Evolutionary conservation across 2,797 vertebrate genomes (phyloP), one percentile per base, ranked within the genome.

Genomic region (Anniella stebbinsi): DNA sequence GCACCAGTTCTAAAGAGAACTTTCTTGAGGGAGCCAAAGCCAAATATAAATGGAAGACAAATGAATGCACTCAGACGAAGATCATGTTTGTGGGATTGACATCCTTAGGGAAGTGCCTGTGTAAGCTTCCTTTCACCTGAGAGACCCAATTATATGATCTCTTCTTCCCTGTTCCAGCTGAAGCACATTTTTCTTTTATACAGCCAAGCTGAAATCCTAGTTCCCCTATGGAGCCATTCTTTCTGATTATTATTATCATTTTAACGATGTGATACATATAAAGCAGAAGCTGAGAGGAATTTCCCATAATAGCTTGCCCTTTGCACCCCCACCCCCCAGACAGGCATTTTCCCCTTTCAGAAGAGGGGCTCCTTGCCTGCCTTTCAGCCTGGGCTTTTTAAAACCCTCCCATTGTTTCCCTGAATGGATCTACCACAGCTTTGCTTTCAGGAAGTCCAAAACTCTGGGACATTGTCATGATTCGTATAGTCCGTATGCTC

Each of bases 111-210:
- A 78, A 57, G 38, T 1, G 18, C 38, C 87, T 90, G 85, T 38
- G 4, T 78, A 91, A 92, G 78, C 57, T 86, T 84, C 66, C 0
- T 0, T 63, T 48, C 92, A 93, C 93, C 93, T 91, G 15, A 80
- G 85, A 94, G 90, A 90, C 90, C 38, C 93, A 92, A 93, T 96
- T 93, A 92, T 51, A 70, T 80, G 69, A 69, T 72, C 13, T 72
- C 41, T 84, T 33, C n/a, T 78, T 45, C 66, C 87, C 90, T 91
- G 91, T 92, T 89, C 90, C 88, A 91, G 90, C 88, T 95, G 92
- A 73, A 83, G 83, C 90, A 69, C 73, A 85, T 77, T 60, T 73
- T 21, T 86, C 70, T 33, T 87, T 81, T 0, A 77, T 75, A 81
- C 89, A 86, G 80, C 60, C 38, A 89, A 69, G 15, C 88, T 87